Evolutionary conservation across 2,888 invertebrate species (phyloP).

Genomic region (Ariolimax columbianus): DNA sequence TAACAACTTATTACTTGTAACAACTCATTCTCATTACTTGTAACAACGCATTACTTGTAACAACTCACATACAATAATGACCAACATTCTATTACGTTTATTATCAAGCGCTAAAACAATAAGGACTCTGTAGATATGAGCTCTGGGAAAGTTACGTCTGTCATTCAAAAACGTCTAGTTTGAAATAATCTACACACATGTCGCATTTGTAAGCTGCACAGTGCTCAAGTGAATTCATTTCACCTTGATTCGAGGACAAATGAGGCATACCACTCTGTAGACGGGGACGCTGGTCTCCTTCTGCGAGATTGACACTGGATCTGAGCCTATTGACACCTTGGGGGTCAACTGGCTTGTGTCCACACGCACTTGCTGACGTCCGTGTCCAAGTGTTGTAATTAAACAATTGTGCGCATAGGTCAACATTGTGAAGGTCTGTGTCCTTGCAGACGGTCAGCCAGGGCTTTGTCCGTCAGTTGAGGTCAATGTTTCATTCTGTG

Average conservation of each 20-base stretch:
- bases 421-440: not conserved
- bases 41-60: no score
- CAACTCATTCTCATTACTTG: no score
- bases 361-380: not conserved
- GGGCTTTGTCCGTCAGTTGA: not conserved
- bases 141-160: no score
- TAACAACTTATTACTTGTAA: no score
- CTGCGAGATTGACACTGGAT: not conserved
- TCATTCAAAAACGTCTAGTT: no score
- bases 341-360: slow-evolving; percentile 9
- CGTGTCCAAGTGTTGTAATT: not conserved
- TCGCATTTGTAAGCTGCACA: no score
- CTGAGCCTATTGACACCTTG: not conserved
- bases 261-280: not conserved
- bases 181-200: not conserved
- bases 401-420: not conserved
- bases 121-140: no score
- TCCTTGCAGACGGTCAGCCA: not conserved
- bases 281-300: not conserved
- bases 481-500: not conserved
- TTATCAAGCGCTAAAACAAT: no score
- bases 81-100: no score
- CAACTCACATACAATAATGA: no score
- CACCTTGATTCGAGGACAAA: not conserved
- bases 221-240: not conserved